A percentile compares a stretch with the other conserved stretches of the same genome.
Evolutionary conservation across 2,888 invertebrate species (phyloP).

Genomic region (Cryptocheilus praepositus): DNA sequence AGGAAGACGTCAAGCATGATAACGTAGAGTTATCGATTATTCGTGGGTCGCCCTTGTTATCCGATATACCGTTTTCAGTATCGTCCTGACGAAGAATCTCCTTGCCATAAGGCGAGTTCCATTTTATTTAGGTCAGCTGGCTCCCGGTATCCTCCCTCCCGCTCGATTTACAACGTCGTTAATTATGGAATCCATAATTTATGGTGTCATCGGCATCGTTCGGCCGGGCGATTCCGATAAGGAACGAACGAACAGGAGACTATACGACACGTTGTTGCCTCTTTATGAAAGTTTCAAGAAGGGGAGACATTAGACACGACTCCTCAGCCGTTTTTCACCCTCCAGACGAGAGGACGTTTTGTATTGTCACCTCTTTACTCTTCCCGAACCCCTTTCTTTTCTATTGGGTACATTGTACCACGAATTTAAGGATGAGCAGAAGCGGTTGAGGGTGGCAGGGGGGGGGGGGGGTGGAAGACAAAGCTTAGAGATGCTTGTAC

Average conservation of each 20-base stretch:
- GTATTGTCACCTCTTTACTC: conserved; percentile 5
- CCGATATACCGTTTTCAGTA: too few species aligned
- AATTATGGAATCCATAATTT: conserved; percentile 30
- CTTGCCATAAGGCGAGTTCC: conserved; percentile 51
- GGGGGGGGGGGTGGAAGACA: conserved; percentile 7
- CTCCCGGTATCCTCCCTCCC: conserved; percentile 26
- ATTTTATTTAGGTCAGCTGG: conserved; percentile 53
- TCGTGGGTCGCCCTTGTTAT: conserved; percentile 15
- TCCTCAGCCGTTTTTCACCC: neutral
- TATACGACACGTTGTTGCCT: conserved; percentile 4
- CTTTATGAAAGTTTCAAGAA: conserved; percentile 1
- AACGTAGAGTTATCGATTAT: conserved; percentile 24
- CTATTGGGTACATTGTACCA: conserved; percentile 9
- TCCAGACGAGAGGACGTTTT: neutral
- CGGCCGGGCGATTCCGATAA: conserved; percentile 3
- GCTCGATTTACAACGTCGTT: conserved; percentile 23
- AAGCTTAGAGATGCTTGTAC: conserved; percentile 44
- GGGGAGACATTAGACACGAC: neutral
- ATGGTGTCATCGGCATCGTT: conserved; percentile 15
- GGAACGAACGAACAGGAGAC: conserved; percentile 3
- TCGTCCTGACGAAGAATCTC: neutral
- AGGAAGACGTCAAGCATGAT: conserved; percentile 17
- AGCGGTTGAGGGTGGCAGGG: neutral
- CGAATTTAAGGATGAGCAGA: conserved; percentile 29
- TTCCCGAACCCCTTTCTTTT: conserved; percentile 1